Conservation (phyloP, 1,140 invertebrate species). For the Mylabris phalerata region DNA sequence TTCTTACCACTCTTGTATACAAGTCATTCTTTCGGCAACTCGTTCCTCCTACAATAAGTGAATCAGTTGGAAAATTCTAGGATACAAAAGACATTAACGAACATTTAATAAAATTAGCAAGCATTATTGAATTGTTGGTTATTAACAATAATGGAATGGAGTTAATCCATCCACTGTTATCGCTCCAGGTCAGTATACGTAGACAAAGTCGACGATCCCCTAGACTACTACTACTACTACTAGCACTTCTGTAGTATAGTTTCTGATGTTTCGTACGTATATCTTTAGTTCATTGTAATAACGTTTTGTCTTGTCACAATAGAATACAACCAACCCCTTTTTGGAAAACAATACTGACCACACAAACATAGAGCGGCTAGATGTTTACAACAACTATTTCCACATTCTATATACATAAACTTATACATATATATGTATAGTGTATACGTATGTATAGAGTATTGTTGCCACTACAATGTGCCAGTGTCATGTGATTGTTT, state of each 20-base stretch:
- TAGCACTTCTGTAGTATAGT: background rate
- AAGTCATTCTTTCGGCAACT: too few relatives aligned
- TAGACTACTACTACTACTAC: background rate
- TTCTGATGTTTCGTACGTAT: background rate
- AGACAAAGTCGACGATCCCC: background rate
- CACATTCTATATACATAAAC: too few relatives aligned
- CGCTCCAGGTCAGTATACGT: slow-evolving; percentile 4
- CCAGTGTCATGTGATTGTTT: slow-evolving; percentile 35
- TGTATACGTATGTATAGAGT: background rate
- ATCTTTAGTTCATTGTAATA: slow-evolving; percentile 10
- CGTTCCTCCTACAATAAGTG: too few relatives aligned
- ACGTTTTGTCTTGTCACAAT: slow-evolving; percentile 30
- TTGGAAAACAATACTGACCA: slow-evolving; percentile 28
- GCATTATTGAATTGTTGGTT: too few relatives aligned
- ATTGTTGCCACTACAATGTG: slow-evolving; percentile 33
- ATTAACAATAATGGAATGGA: too few relatives aligned
- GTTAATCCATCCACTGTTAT: background rate
- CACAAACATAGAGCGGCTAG: slow-evolving; percentile 27
- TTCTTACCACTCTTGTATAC: slow-evolving; percentile 8
- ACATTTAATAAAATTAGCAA: too few relatives aligned
- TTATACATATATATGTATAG: too few relatives aligned
- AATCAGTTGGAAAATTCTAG: too few relatives aligned
- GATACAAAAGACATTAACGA: too few relatives aligned
- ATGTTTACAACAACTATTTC: slow-evolving; percentile 20
- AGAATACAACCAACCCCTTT: background rate